These are phyloP conservation scores for Lycia hirtaria DNA, from an alignment of 2,888 invertebrate species.

Conservation along the genomic window DNA sequence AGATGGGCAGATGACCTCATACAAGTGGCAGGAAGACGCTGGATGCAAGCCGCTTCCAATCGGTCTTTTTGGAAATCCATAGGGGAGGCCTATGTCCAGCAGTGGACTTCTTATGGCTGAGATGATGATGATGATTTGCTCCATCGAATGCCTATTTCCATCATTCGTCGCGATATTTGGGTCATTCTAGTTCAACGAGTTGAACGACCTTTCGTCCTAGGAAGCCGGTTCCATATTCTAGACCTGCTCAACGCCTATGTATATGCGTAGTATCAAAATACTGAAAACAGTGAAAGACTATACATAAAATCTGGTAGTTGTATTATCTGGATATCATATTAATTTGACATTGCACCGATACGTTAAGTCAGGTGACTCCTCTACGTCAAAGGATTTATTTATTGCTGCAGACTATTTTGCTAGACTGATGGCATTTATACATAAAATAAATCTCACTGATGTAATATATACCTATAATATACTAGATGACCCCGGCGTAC, in stretches of 20 bases:
- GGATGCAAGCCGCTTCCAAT: too few relatives aligned
- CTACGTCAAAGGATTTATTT: background rate
- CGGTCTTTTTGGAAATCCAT: too few relatives aligned
- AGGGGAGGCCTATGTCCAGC: too few relatives aligned
- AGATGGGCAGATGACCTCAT: too few relatives aligned
- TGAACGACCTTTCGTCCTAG: constrained; percentile 70
- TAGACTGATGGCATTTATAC: background rate
- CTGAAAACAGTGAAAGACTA: background rate
- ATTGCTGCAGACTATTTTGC: background rate
- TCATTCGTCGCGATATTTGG: constrained; percentile 71
- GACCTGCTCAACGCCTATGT: constrained; percentile 43
- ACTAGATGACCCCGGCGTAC: too few relatives aligned
- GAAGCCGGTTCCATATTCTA: constrained; percentile 58
- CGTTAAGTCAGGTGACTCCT: background rate
- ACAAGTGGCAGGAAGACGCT: too few relatives aligned
- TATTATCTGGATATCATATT: background rate
- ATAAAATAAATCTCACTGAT: background rate
- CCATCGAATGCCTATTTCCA: constrained; percentile 32
- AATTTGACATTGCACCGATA: background rate
- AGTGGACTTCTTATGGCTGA: too few relatives aligned
- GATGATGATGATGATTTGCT: too few relatives aligned
- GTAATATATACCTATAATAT: too few relatives aligned
- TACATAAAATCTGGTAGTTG: background rate
- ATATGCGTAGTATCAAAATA: background rate
- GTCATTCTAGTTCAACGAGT: constrained; percentile 76